Conservation (phyloP, 2,888 invertebrate species). For the Macropis europaea region DNA sequence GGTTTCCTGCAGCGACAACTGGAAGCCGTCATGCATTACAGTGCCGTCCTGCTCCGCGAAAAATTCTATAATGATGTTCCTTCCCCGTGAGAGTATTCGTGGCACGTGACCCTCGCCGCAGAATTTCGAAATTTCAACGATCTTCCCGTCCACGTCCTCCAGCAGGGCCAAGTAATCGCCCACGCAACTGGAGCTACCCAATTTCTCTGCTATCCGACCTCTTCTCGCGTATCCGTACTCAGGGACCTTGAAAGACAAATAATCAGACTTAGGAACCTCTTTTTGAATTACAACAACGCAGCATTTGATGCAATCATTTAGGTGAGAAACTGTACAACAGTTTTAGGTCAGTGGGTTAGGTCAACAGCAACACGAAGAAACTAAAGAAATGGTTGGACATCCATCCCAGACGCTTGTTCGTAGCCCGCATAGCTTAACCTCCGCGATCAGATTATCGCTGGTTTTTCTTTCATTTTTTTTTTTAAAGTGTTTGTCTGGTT, state of each 20-base stretch:
- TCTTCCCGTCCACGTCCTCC: slow-evolving; percentile 68
- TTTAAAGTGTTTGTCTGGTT: too few relatives aligned
- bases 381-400: too few relatives aligned
- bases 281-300: too few relatives aligned
- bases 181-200: slow-evolving; percentile 61
- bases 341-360: too few relatives aligned
- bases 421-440: too few relatives aligned
- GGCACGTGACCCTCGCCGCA: slow-evolving; percentile 72
- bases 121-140: slow-evolving; percentile 70
- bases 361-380: too few relatives aligned
- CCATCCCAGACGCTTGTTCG: too few relatives aligned
- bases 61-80: slow-evolving; percentile 70
- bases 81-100: slow-evolving; percentile 68
- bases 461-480: too few relatives aligned
- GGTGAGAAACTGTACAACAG: too few relatives aligned
- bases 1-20: slow-evolving; percentile 69
- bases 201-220: slow-evolving; percentile 50
- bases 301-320: too few relatives aligned
- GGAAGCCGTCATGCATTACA: slow-evolving; percentile 73
- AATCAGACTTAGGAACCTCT: too few relatives aligned
- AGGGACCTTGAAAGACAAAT: slow-evolving; percentile 11
- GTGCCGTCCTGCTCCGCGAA: slow-evolving; percentile 70
- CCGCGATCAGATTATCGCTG: too few relatives aligned
- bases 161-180: slow-evolving; percentile 70
- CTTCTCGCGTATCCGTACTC: slow-evolving; percentile 46